phyloP scores from a whole-genome alignment of 2,113 vertebrate species.

The Erythrolamprus reginae region DNA sequence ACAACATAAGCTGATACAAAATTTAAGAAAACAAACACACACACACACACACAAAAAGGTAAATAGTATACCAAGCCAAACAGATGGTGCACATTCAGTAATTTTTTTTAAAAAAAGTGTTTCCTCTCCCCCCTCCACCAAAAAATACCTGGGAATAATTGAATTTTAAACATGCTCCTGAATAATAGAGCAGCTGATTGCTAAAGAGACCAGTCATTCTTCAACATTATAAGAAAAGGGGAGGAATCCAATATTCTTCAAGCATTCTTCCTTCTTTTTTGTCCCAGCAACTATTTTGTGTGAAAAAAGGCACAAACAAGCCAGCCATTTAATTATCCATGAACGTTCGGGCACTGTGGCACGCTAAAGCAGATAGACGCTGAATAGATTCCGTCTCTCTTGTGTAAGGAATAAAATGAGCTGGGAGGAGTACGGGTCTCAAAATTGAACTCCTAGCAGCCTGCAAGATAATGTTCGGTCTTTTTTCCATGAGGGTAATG shows the following conservation, averaged over 20 bases:
- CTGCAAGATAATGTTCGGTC: background rate
- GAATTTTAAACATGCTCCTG: background rate
- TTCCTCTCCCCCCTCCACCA: too few relatives aligned
- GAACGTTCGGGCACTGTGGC: background rate
- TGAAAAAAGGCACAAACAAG: background rate
- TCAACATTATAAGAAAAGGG: constrained; percentile 26
- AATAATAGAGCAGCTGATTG: constrained; percentile 34
- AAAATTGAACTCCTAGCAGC: background rate
- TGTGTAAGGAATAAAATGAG: background rate
- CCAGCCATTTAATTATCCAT: background rate
- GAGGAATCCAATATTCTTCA: background rate
- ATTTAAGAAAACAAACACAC: background rate
- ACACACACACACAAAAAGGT: background rate
- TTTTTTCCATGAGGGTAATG: background rate
- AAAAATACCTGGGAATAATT: background rate
- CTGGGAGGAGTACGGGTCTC: background rate
- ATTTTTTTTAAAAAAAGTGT: background rate
- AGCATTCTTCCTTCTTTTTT: background rate
- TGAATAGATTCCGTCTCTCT: background rate
- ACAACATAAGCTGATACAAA: background rate
- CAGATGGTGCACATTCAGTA: background rate
- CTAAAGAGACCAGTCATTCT: background rate
- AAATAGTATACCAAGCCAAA: background rate
- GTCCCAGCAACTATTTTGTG: background rate
- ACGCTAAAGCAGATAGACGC: background rate